Percentiles rank a stretch among this genome's conserved stretches.
These are phyloP conservation scores for Anadara kagoshimensis DNA, from an alignment of 1,140 invertebrate genomes.

Conservation along the genomic window DNA sequence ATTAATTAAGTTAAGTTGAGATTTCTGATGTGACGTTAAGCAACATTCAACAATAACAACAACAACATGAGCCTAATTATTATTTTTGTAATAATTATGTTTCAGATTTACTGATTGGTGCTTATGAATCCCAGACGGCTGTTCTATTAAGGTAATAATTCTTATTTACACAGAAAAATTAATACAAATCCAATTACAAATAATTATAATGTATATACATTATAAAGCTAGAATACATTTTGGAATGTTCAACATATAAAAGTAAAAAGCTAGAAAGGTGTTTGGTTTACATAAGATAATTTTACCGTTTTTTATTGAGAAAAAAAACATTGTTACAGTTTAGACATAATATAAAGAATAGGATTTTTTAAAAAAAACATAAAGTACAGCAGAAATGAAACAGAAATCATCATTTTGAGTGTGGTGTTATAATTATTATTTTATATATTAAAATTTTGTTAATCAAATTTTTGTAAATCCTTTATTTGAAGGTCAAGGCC, in stretches of 20 bases:
- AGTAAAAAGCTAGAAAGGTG: no score
- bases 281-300: no score
- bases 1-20: no score
- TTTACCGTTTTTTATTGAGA: no score
- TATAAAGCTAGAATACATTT: no score
- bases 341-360: background rate
- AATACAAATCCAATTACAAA: background rate
- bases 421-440: background rate
- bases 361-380: background rate
- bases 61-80: no score
- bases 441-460: background rate
- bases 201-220: background rate
- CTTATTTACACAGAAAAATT: no score
- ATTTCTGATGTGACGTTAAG: no score
- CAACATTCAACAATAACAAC: no score
- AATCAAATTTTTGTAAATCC: background rate
- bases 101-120: conserved; percentile 70
- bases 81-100: conserved; percentile 4
- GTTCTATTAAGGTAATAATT: conserved; percentile 71
- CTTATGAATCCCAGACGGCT: conserved; percentile 65
- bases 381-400: background rate
- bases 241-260: no score
- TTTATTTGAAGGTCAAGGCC: conserved; percentile 83
- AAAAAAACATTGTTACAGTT: no score
- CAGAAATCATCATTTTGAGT: background rate